Evolutionary conservation across 2,888 invertebrate species (phyloP).

Genomic region (Oxytorus armatus): DNA sequence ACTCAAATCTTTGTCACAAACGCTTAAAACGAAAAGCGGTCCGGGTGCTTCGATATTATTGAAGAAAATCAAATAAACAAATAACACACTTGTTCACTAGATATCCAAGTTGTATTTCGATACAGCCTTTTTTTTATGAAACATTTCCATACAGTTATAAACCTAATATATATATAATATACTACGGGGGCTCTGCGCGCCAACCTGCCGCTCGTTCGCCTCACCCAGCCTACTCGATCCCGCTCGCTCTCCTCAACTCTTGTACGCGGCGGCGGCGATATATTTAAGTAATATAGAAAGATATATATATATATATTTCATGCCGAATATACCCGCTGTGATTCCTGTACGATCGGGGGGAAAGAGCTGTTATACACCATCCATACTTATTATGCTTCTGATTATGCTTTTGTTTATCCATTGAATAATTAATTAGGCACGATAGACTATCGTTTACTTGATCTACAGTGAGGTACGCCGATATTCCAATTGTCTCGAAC

Average conservation of each 20-base stretch:
- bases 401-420: constrained; percentile 4
- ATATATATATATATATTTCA: constrained; percentile 38
- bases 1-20: constrained; percentile 84
- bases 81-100: constrained; percentile 30
- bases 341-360: constrained; percentile 3
- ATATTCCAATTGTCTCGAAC: background rate
- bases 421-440: constrained; percentile 48
- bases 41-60: constrained; percentile 89
- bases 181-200: too few species aligned
- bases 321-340: constrained; percentile 29
- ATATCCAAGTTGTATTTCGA: constrained; percentile 58
- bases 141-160: constrained; percentile 53
- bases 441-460: constrained; percentile 19
- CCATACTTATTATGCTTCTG: constrained; percentile 12
- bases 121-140: constrained; percentile 57
- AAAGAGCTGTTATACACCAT: background rate
- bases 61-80: constrained; percentile 82
- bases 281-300: too few species aligned
- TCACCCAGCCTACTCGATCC: too few species aligned
- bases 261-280: too few species aligned
- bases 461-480: constrained; percentile 21
- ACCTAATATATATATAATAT: constrained; percentile 46
- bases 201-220: too few species aligned
- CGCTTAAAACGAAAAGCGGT: constrained; percentile 86
- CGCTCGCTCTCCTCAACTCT: too few species aligned